Evolutionary conservation across 2,888 invertebrate genomes (phyloP), one percentile per base, ranked within the genome.

Genomic region (Mesochorus sp.): DNA sequence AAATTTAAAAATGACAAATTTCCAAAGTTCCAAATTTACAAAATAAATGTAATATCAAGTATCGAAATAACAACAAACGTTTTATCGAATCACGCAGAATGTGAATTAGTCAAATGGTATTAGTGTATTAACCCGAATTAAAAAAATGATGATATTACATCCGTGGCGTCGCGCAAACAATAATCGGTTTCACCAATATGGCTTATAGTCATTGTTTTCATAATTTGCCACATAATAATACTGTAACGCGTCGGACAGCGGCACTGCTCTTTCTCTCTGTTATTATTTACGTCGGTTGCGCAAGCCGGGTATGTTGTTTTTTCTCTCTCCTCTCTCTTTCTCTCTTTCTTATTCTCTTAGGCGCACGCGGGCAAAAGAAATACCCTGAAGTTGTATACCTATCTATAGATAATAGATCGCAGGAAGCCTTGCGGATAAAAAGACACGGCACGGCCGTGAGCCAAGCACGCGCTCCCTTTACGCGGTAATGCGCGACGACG

Each of bases 401-500:
- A 21, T 24, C 6, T 24, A 24, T 37, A 14, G 3, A 62, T 51
- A 51, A 31, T 66, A 55, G 64, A 47, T 34, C 62, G 51, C 37
- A 67, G 49, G 66, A 75, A 78, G 68, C 59, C 57, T 75, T 42
- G 70, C 59, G 47, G 44, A 78, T 78, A 53, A 78, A 78, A 74
- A 74, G 59, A 64, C 39, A 39, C 37, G n/a, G 59, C 12, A 47
- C 39, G 64, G 59, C 64, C 76, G 59, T 19, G 57, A 39, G 47
- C 47, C 21, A 62, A 19, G 44, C 31, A 72, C 85, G 79, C 77
- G 86, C 80, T 85, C 85, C 80, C 82, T 85, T 85, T 86, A 83
- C 70, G 82, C 86, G 85, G 74, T 82, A 86, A 86, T 84, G 86
- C 86, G 85, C 85, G 77, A 85, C 86, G 84, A 44, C 59, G 21